A percentile compares a stretch with the other conserved stretches of the same genome.
These are phyloP conservation scores for Drosophila vallismaia DNA, from an alignment of 2,888 invertebrate genomes.

Conservation along the genomic window DNA sequence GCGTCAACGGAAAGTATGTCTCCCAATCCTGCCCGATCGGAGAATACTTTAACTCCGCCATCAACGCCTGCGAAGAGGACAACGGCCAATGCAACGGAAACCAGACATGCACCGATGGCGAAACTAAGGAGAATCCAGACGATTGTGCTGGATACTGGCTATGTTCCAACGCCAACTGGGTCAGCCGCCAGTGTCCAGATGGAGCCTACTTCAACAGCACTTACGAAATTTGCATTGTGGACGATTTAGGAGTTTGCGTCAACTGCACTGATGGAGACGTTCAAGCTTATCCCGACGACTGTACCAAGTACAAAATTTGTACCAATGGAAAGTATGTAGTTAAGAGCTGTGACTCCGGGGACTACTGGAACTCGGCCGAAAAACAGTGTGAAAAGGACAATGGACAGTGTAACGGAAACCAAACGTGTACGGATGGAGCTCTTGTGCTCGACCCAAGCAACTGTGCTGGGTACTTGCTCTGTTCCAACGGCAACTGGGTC, in stretches of 20 bases:
- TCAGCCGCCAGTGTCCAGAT: slow-evolving; percentile 10
- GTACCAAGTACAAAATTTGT: slow-evolving; percentile 31
- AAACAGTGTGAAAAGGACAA: slow-evolving; percentile 23
- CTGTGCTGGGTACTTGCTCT: slow-evolving; percentile 53
- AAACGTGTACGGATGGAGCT: slow-evolving; percentile 37
- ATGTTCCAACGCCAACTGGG: slow-evolving; percentile 26
- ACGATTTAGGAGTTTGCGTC: slow-evolving; percentile 40
- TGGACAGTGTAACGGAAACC: slow-evolving; percentile 43
- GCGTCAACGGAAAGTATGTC: slow-evolving; percentile 27
- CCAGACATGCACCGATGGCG: slow-evolving; percentile 39
- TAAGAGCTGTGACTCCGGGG: not conserved
- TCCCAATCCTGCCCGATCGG: slow-evolving; percentile 19
- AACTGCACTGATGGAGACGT: slow-evolving; percentile 33
- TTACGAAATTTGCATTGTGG: no score
- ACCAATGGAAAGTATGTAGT: slow-evolving; percentile 21
- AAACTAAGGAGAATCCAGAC: not conserved
- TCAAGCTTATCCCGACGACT: slow-evolving; percentile 14
- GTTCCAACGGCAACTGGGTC: slow-evolving; percentile 16
- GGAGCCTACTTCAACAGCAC: slow-evolving; percentile 35
- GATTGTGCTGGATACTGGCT: slow-evolving; percentile 55
- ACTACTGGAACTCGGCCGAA: slow-evolving; percentile 6
- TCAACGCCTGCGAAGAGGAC: slow-evolving; percentile 13
- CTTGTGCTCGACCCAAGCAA: slow-evolving; percentile 8
- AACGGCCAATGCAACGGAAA: slow-evolving; percentile 45
- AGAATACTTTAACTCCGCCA: slow-evolving; percentile 9